Base-by-base conservation (phyloP, 2,888 invertebrate species). In the Ligdia adustata region DNA sequence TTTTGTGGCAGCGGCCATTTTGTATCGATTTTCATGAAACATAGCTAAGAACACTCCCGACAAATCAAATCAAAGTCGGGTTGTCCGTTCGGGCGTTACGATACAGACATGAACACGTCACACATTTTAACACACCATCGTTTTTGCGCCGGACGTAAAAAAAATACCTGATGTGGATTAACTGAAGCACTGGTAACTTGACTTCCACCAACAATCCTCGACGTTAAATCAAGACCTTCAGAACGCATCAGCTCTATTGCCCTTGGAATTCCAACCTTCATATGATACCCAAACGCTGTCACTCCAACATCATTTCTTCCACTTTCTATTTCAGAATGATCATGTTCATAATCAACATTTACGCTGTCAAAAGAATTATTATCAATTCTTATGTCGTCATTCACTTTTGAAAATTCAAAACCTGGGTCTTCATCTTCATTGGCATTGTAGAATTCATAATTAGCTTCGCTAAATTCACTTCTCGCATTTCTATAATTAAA, bases 181-280 rank as follows among this genome's bases (percentile, higher is more conserved):
- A 52, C 55, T n/a, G 64, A 57, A 2, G 62, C 57, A 1, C 50
- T 41, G 0, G 55, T 14, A 2, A 77, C 78, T 24, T 60, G 60
- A 11, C 49, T 66, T 0, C 83, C 84, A 0, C 84, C 84, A 4
- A 82, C 64, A 7, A 84, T 79, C 43, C 79, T 70, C 0, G 37
- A 4, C 9, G n/a, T n/a, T n/a, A n/a, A n/a, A n/a, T 39, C n/a
- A n/a, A 6, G 14, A 4, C 46, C 45, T 46, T 77, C 76, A 16
- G 48, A 34, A 7, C 39, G 20, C 49, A 55, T 52, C 28, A 83
- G 7, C 2, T 50, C 53, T 2, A 41, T 11, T 0, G 82, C 82
- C 27, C 56, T 66, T 0, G 79, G 75, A 3, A 83, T 72, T 2
- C 84, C 84, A 16, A 74, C 46, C n/a, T 44, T 64, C 38, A 61